Evolutionary conservation across 1,140 invertebrate genomes (phyloP).

Genomic region (Proales similis): DNA sequence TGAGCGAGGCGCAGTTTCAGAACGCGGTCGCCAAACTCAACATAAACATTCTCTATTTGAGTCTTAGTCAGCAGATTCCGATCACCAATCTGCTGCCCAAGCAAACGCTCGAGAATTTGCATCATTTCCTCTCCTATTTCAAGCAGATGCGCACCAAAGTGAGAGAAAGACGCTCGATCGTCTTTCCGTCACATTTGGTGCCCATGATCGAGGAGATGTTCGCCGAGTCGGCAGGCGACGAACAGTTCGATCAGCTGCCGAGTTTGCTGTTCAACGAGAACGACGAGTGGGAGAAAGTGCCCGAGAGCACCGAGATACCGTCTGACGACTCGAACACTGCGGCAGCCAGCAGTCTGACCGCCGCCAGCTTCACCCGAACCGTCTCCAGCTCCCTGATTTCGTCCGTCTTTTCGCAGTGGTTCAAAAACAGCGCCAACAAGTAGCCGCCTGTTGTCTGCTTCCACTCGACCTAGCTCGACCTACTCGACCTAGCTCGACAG

Average conservation of each 20-base stretch:
- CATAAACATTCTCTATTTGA: conserved; percentile 28
- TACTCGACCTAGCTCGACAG: no score
- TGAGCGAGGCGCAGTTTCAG: conserved; percentile 26
- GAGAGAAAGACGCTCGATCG: conserved; percentile 21
- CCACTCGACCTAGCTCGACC: no score
- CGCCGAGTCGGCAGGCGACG: conserved; percentile 1
- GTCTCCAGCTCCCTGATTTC: conserved; percentile 11
- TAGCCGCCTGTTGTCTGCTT: no score
- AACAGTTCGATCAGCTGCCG: background rate
- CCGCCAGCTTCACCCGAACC: no score
- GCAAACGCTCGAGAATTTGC: conserved; percentile 33
- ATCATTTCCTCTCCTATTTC: conserved; percentile 33
- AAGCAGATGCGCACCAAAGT: conserved; percentile 15
- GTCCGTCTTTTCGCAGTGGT: conserved; percentile 16
- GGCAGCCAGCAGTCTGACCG: background rate
- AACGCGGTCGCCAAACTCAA: conserved; percentile 33
- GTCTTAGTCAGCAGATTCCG: conserved; percentile 25
- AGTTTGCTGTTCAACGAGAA: conserved; percentile 26
- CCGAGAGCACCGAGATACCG: conserved; percentile 29
- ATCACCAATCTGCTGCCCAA: conserved; percentile 27
- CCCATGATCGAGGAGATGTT: conserved; percentile 33
- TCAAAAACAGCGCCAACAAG: no score
- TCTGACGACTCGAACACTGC: background rate
- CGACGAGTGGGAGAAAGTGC: conserved; percentile 37
- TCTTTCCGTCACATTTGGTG: conserved; percentile 28